Base-by-base conservation (phyloP, 2,888 invertebrate species). In the Ferdinandea cuprea region DNA sequence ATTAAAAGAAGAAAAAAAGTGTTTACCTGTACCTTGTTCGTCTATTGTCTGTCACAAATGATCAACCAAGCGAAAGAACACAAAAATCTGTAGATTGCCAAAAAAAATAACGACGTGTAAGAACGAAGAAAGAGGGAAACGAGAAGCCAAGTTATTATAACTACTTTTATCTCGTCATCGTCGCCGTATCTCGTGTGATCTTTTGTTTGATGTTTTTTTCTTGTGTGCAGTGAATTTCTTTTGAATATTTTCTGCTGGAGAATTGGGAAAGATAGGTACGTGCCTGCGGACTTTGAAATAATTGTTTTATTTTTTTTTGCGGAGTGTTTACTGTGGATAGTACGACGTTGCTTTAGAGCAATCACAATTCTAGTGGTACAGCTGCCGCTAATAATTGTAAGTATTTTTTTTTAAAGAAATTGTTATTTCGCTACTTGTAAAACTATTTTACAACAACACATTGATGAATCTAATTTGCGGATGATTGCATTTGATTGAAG, bases 401-500 rank as follows among this genome's bases (percentile, higher is more conserved):
- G 74, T 74, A 50, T 32, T 32, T 28, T 17, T 21, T 9, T 17
- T 13, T 7, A 17, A 8, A 9, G 9, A 19, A 9, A 19, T 2
- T 11, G 3, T 9, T 17, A 44, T 44, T 21, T 3, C 17, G 44
- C 19, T 48, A 7, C 35, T 21, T 40, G 35, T n/a, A 50, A 30
- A 72, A 72, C 66, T 72, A 54, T 17, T n/a, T n/a, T n/a, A n/a
- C n/a, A n/a, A n/a, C 21, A 42, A 40, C 37, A 59, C 46, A 69
- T 17, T 48, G 17, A 72, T 65, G 66, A 66, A 2, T 35, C 9
- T 19, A 46, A 63, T 56, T 50, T 32, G 76, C 19, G 32, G 59
- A 71, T 81, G 80, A 81, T 71, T 76, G 76, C 37, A 42, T 80
- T 37, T 76, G 65, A 81, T 76, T 81, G 59, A 59, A 21, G 59